A percentile compares a stretch with the other conserved stretches of the same genome.
Conservation (phyloP, 2,888 invertebrate species). For the Eupithecia pulchellata region DNA sequence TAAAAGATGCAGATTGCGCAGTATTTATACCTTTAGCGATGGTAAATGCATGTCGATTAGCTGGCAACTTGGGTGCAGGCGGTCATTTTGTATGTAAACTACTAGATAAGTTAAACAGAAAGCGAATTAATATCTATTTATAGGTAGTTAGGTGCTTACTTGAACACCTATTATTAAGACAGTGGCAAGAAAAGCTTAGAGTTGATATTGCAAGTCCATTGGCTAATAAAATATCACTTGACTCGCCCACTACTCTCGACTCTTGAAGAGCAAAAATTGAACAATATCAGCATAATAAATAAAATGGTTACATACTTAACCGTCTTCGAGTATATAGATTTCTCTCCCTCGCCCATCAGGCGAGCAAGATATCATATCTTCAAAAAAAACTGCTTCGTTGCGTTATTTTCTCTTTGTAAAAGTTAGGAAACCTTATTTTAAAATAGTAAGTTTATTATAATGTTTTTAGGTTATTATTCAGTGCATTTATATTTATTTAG, state of each 20-base stretch:
- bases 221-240: not conserved
- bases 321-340: too few species aligned
- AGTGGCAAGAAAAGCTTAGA: not conserved
- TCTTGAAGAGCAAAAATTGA: not conserved
- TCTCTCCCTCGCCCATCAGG: too few species aligned
- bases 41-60: constrained; percentile 64
- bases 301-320: not conserved
- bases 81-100: constrained; percentile 34
- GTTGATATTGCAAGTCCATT: constrained; percentile 3
- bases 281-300: not conserved
- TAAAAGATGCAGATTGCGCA: constrained; percentile 30
- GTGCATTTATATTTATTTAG: too few species aligned
- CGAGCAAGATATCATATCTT: too few species aligned
- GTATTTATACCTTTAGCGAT: constrained; percentile 33
- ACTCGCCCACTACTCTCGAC: not conserved
- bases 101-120: constrained; percentile 22
- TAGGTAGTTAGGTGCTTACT: not conserved
- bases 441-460: too few species aligned
- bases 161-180: not conserved
- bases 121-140: constrained; percentile 6
- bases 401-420: too few species aligned
- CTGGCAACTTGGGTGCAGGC: constrained; percentile 47
- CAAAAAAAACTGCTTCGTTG: too few species aligned
- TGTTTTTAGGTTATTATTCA: too few species aligned
- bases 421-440: too few species aligned